phyloP scores from a whole-genome alignment of 1,140 invertebrate species.

The Gonioctena quinquepunctata region DNA sequence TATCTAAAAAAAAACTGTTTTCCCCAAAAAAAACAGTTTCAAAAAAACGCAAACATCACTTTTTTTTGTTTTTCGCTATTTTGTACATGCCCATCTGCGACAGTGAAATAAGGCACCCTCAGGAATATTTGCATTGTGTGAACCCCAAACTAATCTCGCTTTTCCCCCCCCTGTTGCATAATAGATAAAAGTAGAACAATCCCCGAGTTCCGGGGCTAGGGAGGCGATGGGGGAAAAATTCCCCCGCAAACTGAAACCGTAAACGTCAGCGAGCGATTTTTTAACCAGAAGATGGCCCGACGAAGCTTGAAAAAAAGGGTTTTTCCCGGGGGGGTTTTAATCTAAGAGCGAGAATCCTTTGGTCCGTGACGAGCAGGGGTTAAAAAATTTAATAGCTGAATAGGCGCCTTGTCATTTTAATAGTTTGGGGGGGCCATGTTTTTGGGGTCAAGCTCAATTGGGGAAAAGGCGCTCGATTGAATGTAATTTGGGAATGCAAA shows the following conservation, averaged over 20 bases:
- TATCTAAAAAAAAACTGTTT: too few relatives aligned
- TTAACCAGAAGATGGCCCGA: not conserved
- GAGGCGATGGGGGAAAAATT: not conserved
- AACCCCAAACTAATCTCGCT: not conserved
- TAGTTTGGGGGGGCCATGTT: not conserved
- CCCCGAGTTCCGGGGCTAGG: not conserved
- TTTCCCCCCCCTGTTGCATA: not conserved
- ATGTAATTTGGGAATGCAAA: not conserved
- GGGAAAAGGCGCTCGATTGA: not conserved
- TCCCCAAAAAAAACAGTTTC: too few relatives aligned
- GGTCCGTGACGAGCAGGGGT: not conserved
- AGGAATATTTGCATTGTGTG: not conserved
- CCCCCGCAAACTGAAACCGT: not conserved
- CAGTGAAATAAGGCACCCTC: not conserved
- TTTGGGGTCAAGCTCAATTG: not conserved
- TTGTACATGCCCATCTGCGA: not conserved
- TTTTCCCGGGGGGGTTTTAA: not conserved
- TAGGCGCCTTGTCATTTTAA: not conserved
- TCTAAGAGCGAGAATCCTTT: not conserved
- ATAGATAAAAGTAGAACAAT: not conserved
- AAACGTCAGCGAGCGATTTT: not conserved
- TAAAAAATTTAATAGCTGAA: not conserved
- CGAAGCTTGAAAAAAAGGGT: not conserved
- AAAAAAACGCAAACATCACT: too few relatives aligned
- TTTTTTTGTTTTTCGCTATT: not conserved